Evolutionary conservation across 2,797 vertebrate species (phyloP), one percentile per base, ranked within the genome.

Genomic region (Ara ararauna): DNA sequence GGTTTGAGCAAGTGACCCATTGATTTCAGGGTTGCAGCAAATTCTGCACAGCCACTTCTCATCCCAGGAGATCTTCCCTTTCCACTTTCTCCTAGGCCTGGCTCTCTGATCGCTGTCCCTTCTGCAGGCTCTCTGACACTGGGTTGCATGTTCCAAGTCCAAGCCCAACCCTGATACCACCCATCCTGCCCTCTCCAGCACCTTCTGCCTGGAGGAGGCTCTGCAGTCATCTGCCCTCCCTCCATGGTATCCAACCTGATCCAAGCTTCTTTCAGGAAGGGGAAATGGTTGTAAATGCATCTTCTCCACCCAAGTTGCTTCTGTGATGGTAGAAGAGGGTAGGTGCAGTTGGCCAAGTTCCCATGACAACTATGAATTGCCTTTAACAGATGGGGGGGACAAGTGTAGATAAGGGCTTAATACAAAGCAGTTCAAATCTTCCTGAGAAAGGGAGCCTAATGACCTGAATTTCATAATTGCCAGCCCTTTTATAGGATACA

Each of bases 371-470:
- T 76, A 6, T 13, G 18, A 79, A 87, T 27, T 62, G 45, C 26
- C 24, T 50, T 61, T 4, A 61, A 48, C 53, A 75, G 47, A 40
- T 3, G 48, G 26, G 44, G 29, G 47, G 61, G 17, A 50, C 36
- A 44, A 88, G 68, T 36, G 29, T 42, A n/a, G 47, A 19, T 64
- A 44, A 24, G 10, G 79, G 42, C 72, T 91, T 93, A 83, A 77
- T 11, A 58, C 7, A 62, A 68, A 77, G 22, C 40, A 58, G 34
- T 68, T 34, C 32, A 38, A 38, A 80, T 40, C 13, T 22, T 74
- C 61, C 23, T 53, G 70, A 78, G 53, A 86, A 91, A 77, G 17
- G 61, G 34, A 93, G 36, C 23, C 62, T 78, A 87, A 89, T 86
- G 85, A 58, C 68, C 45, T 79, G 82, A 82, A 86, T 68, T 62